Percentiles rank a stretch among this genome's conserved stretches.
These are phyloP conservation scores for Glaucidium brasilianum DNA, from an alignment of 2,113 vertebrate species.

Conservation along the genomic window DNA sequence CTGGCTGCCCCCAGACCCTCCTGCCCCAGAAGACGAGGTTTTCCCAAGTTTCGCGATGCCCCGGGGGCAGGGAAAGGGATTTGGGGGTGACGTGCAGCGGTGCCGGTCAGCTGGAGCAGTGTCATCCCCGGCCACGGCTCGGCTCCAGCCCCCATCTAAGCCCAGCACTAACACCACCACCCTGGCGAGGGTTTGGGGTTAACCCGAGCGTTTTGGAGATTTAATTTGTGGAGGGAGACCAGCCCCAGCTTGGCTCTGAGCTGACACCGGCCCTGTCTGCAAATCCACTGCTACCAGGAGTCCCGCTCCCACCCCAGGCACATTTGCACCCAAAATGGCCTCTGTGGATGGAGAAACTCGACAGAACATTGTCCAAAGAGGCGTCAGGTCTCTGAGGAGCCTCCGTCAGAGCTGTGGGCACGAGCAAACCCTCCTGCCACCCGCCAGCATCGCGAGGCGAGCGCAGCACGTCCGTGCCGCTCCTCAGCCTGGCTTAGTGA, in stretches of 20 bases:
- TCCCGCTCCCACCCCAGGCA: accelerated
- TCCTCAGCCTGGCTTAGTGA: accelerated
- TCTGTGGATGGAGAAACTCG: background rate
- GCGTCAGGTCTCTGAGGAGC: background rate
- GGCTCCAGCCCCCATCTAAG: background rate
- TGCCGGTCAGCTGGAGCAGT: background rate
- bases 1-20: background rate
- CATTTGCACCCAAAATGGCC: background rate
- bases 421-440: background rate
- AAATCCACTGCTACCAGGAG: background rate
- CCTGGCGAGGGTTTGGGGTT: background rate
- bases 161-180: accelerated
- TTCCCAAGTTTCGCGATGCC: background rate
- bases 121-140: background rate
- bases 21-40: background rate
- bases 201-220: background rate
- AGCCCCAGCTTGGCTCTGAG: background rate
- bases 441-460: background rate
- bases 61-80: accelerated
- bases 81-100: background rate
- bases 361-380: background rate
- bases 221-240: background rate
- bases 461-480: no score
- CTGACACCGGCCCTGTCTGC: background rate
- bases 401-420: background rate